These are phyloP conservation scores for Melanotaenia nigrans DNA, from an alignment of 2,797 vertebrate genomes.

Conservation along the genomic window DNA sequence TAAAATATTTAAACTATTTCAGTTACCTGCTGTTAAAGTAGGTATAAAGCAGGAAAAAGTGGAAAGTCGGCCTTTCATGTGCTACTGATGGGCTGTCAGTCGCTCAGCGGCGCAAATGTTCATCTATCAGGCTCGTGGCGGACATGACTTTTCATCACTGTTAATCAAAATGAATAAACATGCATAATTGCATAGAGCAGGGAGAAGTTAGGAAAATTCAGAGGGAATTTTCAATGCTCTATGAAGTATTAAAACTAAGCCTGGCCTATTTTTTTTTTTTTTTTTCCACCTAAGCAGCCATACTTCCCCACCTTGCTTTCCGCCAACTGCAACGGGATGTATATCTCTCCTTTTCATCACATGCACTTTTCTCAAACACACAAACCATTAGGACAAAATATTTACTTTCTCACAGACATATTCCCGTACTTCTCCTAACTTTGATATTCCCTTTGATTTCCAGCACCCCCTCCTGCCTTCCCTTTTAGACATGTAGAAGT, in stretches of 20 bases:
- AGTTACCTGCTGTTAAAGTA: constrained; percentile 78
- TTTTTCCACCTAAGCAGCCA: constrained; percentile 52
- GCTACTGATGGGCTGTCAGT: constrained; percentile 69
- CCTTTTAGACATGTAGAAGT: constrained; percentile 68
- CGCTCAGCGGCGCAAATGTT: constrained; percentile 59
- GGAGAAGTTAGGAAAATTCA: constrained; percentile 76
- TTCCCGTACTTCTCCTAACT: constrained; percentile 69
- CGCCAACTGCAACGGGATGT: constrained; percentile 32
- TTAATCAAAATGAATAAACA: constrained; percentile 83
- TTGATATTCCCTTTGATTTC: constrained; percentile 84
- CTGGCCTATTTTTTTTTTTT: constrained; percentile 59
- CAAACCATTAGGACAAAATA: constrained; percentile 77
- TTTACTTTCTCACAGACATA: constrained; percentile 74
- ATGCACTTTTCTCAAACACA: constrained; percentile 57
- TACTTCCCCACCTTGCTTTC: constrained; percentile 64
- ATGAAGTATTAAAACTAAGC: constrained; percentile 78
- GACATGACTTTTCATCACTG: constrained; percentile 64
- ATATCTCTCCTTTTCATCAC: constrained; percentile 62
- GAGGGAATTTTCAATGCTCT: constrained; percentile 80
- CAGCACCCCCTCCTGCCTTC: constrained; percentile 14
- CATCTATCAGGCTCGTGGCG: constrained; percentile 34
- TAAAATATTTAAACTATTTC: constrained; percentile 73
- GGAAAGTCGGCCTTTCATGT: constrained; percentile 47
- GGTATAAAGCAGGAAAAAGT: constrained; percentile 45
- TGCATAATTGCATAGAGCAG: constrained; percentile 78